phyloP scores from a whole-genome alignment of 2,888 invertebrate genomes.

The Epistrophe grossulariae region DNA sequence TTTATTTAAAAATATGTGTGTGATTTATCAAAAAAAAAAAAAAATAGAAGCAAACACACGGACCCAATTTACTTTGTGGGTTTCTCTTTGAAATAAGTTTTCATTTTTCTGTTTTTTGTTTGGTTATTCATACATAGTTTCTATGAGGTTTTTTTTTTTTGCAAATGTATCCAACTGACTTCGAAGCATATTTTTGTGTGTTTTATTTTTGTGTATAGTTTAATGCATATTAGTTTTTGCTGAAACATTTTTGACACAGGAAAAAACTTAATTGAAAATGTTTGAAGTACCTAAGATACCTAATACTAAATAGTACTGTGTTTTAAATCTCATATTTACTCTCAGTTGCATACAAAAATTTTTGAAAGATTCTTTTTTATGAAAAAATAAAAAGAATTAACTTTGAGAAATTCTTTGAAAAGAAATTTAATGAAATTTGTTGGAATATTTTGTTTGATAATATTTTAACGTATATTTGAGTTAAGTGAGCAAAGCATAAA shows the following conservation, averaged over 20 bases:
- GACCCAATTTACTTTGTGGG: constrained; percentile 22
- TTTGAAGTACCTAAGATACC: too few relatives aligned
- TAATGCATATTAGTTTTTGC: not conserved
- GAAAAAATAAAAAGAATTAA: not conserved
- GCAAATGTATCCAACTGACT: not conserved
- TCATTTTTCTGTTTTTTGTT: not conserved
- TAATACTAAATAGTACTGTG: too few relatives aligned
- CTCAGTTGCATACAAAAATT: not conserved
- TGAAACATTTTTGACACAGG: not conserved
- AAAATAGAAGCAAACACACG: constrained; percentile 7
- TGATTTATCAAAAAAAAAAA: not conserved
- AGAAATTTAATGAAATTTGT: not conserved
- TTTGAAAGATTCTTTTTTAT: not conserved
- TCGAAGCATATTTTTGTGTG: not conserved
- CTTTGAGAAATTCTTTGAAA: not conserved
- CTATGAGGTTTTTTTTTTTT: not conserved
- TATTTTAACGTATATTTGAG: too few relatives aligned
- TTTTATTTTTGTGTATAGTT: not conserved
- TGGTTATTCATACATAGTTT: too few relatives aligned
- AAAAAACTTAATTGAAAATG: not conserved
- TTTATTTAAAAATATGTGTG: constrained; percentile 5
- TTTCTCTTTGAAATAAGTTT: constrained; percentile 30
- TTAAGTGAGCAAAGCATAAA: too few relatives aligned
- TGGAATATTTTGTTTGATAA: not conserved
- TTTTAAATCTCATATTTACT: not conserved